phyloP scores from a whole-genome alignment of 2,888 invertebrate genomes.

The Drosophila leonis region DNA sequence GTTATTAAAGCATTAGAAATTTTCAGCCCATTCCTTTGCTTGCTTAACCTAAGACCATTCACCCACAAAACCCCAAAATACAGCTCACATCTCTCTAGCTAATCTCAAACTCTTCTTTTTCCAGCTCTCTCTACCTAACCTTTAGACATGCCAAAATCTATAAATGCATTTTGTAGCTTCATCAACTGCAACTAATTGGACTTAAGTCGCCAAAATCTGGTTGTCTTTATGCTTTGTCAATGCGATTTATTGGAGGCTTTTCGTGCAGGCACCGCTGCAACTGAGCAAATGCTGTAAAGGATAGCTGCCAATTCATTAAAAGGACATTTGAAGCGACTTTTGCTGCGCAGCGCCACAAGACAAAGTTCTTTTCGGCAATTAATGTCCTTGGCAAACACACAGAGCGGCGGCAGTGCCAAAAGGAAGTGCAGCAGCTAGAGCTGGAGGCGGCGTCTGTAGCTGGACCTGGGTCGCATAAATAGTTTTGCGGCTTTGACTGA shows the following conservation, averaged over 20 bases:
- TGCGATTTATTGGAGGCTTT: constrained; percentile 43
- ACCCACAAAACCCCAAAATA: not conserved
- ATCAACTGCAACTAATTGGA: constrained; percentile 10
- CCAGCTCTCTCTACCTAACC: not conserved
- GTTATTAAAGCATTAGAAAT: too few relatives aligned
- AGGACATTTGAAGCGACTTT: constrained; percentile 47
- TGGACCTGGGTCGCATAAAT: constrained; percentile 54
- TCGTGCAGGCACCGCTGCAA: constrained; percentile 33
- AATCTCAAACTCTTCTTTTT: not conserved
- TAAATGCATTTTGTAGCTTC: not conserved
- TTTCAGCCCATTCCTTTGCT: too few relatives aligned
- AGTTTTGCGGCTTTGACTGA: constrained; percentile 84
- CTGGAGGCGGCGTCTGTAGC: not conserved
- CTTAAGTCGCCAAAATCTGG: constrained; percentile 7
- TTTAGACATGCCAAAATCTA: not conserved
- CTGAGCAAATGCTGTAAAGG: constrained; percentile 36
- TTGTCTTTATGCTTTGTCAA: constrained; percentile 4
- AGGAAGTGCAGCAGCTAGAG: constrained; percentile 18
- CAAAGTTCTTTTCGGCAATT: constrained; percentile 64
- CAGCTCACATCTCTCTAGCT: not conserved
- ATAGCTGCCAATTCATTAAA: constrained; percentile 57
- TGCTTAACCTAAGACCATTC: not conserved
- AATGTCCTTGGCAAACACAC: constrained; percentile 51
- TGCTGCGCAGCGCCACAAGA: constrained; percentile 32
- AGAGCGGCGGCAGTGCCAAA: constrained; percentile 32